A percentile compares a stretch with the other conserved stretches of the same genome.
phyloP scores from a whole-genome alignment of 2,113 vertebrate genomes.

The Petrocephalus microphthalmus region DNA sequence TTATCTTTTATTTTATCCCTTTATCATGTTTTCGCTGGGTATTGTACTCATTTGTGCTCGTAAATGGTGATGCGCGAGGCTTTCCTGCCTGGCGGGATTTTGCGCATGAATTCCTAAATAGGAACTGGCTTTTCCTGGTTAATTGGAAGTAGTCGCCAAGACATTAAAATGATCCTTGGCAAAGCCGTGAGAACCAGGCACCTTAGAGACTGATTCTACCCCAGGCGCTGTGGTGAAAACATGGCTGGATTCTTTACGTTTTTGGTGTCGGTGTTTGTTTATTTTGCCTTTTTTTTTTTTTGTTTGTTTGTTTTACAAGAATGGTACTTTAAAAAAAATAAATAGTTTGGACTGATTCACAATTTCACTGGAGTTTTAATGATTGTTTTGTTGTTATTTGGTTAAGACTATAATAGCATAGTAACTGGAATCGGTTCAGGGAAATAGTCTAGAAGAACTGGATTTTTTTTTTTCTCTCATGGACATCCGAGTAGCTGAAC shows the following conservation, averaged over 20 bases:
- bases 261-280: not conserved
- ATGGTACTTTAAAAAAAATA: constrained; percentile 25
- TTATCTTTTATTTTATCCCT: constrained; percentile 27
- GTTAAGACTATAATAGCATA: constrained; percentile 25
- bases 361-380: constrained; percentile 23
- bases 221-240: not conserved
- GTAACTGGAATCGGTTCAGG: not conserved
- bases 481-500: not conserved
- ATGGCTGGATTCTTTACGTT: not conserved
- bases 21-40: constrained; percentile 42
- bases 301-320: not conserved
- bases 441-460: not conserved
- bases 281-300: not conserved
- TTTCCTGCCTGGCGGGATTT: not conserved
- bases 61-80: not conserved
- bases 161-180: not conserved
- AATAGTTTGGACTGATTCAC: constrained; percentile 34
- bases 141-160: not conserved
- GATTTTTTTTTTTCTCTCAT: not conserved
- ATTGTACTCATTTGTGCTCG: constrained; percentile 15
- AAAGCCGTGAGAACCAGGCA: not conserved
- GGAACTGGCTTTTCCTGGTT: not conserved
- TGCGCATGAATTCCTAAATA: not conserved
- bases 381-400: constrained; percentile 32
- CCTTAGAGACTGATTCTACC: not conserved